These are phyloP conservation scores for Acleris emargana DNA, from an alignment of 2,888 invertebrate genomes.

Conservation along the genomic window DNA sequence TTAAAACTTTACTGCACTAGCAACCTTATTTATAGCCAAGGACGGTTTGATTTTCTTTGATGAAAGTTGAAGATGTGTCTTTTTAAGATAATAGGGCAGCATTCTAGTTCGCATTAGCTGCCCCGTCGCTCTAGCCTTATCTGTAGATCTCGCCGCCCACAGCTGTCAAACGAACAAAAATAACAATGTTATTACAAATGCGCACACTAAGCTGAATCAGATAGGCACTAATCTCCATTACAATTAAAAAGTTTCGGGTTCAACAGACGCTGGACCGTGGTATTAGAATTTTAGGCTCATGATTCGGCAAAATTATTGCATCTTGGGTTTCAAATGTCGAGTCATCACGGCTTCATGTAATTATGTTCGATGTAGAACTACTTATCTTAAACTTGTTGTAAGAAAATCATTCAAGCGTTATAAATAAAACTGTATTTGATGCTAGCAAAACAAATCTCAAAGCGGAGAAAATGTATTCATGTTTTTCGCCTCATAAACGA, in stretches of 20 bases:
- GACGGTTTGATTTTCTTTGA: too few species aligned
- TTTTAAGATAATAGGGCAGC: too few species aligned
- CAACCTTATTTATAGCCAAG: too few species aligned
- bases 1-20: too few species aligned
- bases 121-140: slow-evolving; percentile 60
- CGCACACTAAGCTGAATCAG: slow-evolving; percentile 72
- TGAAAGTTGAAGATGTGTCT: too few species aligned
- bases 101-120: slow-evolving; percentile 55
- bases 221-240: slow-evolving; percentile 80
- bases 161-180: slow-evolving; percentile 79
- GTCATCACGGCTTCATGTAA: too few species aligned
- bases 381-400: background rate
- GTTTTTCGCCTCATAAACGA: slow-evolving; percentile 69
- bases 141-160: slow-evolving; percentile 74
- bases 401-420: slow-evolving; percentile 8
- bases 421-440: slow-evolving; percentile 19
- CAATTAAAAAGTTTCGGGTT: slow-evolving; percentile 78
- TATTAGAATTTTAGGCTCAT: slow-evolving; percentile 50
- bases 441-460: slow-evolving; percentile 37
- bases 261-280: slow-evolving; percentile 56
- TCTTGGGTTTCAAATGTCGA: background rate
- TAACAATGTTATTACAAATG: slow-evolving; percentile 82
- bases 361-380: too few species aligned
- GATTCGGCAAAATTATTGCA: slow-evolving; percentile 34
- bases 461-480: slow-evolving; percentile 47